Conservation (phyloP, 2,888 invertebrate species). For the Cyclophora albipunctata region DNA sequence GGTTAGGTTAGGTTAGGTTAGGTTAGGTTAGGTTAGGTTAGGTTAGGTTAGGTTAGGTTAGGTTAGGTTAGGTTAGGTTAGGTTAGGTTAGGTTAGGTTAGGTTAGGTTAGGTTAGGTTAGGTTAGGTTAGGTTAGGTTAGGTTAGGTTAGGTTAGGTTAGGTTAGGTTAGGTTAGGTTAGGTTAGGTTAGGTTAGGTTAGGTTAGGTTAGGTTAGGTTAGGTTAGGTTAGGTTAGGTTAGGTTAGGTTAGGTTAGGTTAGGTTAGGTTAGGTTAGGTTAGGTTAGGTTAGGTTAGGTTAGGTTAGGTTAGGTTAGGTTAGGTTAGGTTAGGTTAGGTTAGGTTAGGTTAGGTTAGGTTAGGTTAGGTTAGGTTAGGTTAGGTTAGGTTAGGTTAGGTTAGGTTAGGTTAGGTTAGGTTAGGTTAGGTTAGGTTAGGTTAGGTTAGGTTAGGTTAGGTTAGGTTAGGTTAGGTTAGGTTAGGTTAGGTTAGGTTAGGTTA, state of each 20-base stretch:
- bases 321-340: slow-evolving; percentile 12
- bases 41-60: slow-evolving; percentile 9
- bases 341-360: slow-evolving; percentile 9
- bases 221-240: slow-evolving; percentile 17
- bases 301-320: slow-evolving; percentile 4
- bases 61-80: slow-evolving; percentile 6
- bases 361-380: slow-evolving; percentile 4
- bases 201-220: slow-evolving; percentile 18
- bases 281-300: slow-evolving; percentile 6
- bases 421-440: slow-evolving; percentile 16
- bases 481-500: slow-evolving; percentile 17
- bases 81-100: slow-evolving; percentile 6
- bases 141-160: slow-evolving; percentile 15
- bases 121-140: slow-evolving; percentile 13
- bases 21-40: slow-evolving; percentile 9
- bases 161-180: slow-evolving; percentile 14
- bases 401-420: slow-evolving; percentile 9
- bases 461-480: slow-evolving; percentile 13
- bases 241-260: slow-evolving; percentile 15
- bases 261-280: slow-evolving; percentile 4
- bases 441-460: slow-evolving; percentile 18
- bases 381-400: not conserved
- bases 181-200: slow-evolving; percentile 17
- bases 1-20: slow-evolving; percentile 5
- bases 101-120: slow-evolving; percentile 7